Evolutionary conservation across 2,113 vertebrate species (phyloP).

Genomic region (Aramus guarauna): DNA sequence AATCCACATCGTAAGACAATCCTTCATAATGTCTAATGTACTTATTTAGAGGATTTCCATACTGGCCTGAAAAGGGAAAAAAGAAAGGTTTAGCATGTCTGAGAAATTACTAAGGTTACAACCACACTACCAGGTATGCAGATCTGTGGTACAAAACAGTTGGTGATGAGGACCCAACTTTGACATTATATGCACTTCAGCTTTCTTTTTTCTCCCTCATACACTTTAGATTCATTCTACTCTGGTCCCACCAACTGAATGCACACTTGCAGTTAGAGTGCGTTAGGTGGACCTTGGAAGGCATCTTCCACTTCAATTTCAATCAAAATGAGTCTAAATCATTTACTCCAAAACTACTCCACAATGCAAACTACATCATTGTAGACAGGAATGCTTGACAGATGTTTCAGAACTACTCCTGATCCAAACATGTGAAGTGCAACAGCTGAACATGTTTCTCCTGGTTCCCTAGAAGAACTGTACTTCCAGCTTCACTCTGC

Average conservation of each 20-base stretch:
- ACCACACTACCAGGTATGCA: neutral
- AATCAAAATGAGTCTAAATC: neutral
- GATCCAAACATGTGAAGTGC: neutral
- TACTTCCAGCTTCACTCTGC: neutral
- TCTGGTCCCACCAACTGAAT: neutral
- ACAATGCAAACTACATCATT: neutral
- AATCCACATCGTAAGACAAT: conserved; percentile 87
- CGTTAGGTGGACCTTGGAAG: neutral
- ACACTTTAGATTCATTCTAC: neutral
- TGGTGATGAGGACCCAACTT: neutral
- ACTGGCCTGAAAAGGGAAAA: conserved; percentile 83
- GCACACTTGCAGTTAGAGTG: neutral
- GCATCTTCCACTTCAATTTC: neutral
- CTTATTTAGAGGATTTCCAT: conserved; percentile 87
- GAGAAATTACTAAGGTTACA: neutral
- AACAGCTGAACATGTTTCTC: neutral
- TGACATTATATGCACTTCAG: neutral
- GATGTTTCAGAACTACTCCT: neutral
- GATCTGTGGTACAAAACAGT: neutral
- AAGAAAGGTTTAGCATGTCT: neutral
- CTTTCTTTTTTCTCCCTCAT: neutral
- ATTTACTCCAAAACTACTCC: neutral
- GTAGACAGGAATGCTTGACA: neutral
- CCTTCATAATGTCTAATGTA: conserved; percentile 95
- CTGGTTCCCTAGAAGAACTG: neutral